phyloP scores from a whole-genome alignment of 92 coral and sea anemone species.

The Epizoanthus stellaris region DNA sequence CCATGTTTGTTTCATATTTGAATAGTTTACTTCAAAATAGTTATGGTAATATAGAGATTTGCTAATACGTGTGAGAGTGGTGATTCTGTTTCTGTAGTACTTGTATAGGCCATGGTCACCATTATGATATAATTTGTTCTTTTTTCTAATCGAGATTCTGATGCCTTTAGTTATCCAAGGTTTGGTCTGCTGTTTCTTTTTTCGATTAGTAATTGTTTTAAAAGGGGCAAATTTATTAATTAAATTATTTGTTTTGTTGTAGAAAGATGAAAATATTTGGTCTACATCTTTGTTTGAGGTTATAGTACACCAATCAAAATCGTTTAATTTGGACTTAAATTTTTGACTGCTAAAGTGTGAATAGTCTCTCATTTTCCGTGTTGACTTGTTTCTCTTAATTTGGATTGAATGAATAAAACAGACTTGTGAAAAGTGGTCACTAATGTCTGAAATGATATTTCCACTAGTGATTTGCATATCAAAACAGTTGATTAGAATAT shows the following conservation, averaged over 20 bases:
- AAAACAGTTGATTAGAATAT: not conserved
- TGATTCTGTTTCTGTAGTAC: no score
- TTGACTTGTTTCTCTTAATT: not conserved
- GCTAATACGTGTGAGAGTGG: no score
- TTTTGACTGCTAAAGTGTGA: constrained; percentile 9
- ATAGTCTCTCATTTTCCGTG: constrained; percentile 27
- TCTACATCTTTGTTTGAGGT: constrained; percentile 15
- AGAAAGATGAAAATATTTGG: constrained; percentile 32
- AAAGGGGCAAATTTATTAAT: constrained; percentile 51
- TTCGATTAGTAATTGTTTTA: constrained; percentile 26
- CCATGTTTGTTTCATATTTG: no score
- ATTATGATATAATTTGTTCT: constrained; percentile 32
- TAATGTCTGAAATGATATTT: not conserved
- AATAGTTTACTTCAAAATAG: no score
- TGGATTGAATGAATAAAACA: constrained; percentile 15
- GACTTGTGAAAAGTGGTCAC: constrained; percentile 27
- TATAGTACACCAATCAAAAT: constrained; percentile 19
- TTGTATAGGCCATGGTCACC: constrained; percentile 1
- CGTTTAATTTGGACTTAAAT: not conserved
- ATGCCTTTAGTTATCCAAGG: constrained; percentile 58
- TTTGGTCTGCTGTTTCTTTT: constrained; percentile 31
- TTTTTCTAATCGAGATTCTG: constrained; percentile 42
- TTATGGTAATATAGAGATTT: no score
- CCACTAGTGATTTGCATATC: not conserved
- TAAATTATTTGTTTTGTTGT: constrained; percentile 36